A percentile compares a stretch with the other conserved stretches of the same genome.
These are phyloP conservation scores for Neelides folsomi DNA, from an alignment of 2,888 invertebrate genomes.

Conservation along the genomic window DNA sequence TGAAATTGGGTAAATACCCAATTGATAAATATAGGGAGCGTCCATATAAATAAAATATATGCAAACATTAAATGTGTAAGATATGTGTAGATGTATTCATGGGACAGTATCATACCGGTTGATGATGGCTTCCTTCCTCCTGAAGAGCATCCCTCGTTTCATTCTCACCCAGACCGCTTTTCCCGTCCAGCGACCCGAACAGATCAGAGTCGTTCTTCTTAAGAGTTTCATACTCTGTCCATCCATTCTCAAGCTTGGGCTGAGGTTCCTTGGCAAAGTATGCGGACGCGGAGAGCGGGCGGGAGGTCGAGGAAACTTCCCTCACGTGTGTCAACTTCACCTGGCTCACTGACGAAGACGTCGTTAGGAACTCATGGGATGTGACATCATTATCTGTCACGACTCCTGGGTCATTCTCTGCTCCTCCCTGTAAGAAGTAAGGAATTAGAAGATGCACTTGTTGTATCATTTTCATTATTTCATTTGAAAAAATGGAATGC, in stretches of 20 bases:
- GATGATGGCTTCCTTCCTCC: constrained; percentile 61
- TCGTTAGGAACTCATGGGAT: constrained; percentile 26
- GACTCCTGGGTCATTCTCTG: constrained; percentile 6
- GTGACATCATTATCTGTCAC: constrained; percentile 23
- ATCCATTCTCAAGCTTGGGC: not conserved
- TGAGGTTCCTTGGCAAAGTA: not conserved
- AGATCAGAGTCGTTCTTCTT: not conserved
- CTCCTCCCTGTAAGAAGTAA: not conserved
- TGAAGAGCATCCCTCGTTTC: constrained; percentile 58
- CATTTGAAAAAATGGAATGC: too few relatives aligned
- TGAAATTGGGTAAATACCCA: not conserved
- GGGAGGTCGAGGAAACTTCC: constrained; percentile 1
- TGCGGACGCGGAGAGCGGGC: constrained; percentile 3
- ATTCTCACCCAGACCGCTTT: constrained; percentile 38
- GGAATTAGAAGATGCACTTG: not conserved
- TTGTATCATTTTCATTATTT: too few relatives aligned
- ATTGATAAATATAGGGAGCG: not conserved
- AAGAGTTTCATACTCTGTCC: not conserved
- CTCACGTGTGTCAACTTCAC: constrained; percentile 17
- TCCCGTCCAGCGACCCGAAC: too few relatives aligned
- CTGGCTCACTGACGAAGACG: constrained; percentile 24
- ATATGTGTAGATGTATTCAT: too few relatives aligned
- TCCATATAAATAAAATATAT: not conserved
- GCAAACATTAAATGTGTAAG: too few relatives aligned
- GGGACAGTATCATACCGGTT: constrained; percentile 49